A percentile compares a stretch with the other conserved stretches of the same genome.
Conservation (phyloP, 2,888 invertebrate genomes). For the Thelaira solivaga region DNA sequence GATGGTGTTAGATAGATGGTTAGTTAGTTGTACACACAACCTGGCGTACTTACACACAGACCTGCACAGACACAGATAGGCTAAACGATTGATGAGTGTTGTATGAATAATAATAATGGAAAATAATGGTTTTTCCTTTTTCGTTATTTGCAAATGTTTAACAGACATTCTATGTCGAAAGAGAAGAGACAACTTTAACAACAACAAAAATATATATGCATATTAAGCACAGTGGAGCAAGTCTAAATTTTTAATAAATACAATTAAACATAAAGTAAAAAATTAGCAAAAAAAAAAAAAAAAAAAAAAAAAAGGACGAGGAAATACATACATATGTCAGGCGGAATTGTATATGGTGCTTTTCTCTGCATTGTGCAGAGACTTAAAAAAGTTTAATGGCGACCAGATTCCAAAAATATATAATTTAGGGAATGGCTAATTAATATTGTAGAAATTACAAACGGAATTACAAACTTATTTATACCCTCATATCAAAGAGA, state of each 20-base stretch:
- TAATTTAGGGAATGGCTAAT: too few species aligned
- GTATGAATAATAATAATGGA: constrained; percentile 49
- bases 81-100: constrained; percentile 32
- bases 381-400: too few species aligned
- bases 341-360: too few species aligned
- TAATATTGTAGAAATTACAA: too few species aligned
- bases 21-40: constrained; percentile 38
- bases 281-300: background rate
- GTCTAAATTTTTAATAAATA: too few species aligned
- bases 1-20: constrained; percentile 50
- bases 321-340: too few species aligned
- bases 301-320: too few species aligned
- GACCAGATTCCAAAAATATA: too few species aligned
- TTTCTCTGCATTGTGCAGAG: too few species aligned
- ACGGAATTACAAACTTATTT: too few species aligned
- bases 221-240: constrained; percentile 13
- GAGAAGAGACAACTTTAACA: constrained; percentile 31
- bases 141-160: constrained; percentile 25
- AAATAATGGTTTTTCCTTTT: constrained; percentile 24
- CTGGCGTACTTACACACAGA: background rate
- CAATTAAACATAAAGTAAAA: too few species aligned
- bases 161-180: constrained; percentile 51
- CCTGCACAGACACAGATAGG: background rate
- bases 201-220: background rate
- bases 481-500: too few species aligned